A percentile compares a stretch with the other conserved stretches of the same genome.
Evolutionary conservation across 2,797 vertebrate species (phyloP).

Genomic region (Mus caroli): DNA sequence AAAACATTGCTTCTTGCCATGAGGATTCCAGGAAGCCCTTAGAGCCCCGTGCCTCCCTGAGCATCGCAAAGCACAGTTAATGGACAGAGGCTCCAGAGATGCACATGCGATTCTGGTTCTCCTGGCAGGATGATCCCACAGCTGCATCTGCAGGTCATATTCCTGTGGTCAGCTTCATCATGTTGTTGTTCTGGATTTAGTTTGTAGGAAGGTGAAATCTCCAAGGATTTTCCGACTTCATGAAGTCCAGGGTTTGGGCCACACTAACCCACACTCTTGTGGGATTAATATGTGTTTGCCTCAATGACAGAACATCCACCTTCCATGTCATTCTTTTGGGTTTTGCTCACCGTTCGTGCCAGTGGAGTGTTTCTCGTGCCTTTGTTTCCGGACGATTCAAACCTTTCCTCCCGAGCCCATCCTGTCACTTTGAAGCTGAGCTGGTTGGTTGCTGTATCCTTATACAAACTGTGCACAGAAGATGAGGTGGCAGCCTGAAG

Average conservation of each 20-base stretch:
- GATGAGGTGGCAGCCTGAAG: background rate
- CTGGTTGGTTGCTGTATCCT: slow-evolving; percentile 1
- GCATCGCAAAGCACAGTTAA: background rate
- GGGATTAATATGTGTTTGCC: background rate
- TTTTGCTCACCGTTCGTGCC: background rate
- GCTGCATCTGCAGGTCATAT: background rate
- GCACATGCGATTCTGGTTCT: background rate
- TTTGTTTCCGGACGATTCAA: background rate
- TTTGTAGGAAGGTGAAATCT: background rate
- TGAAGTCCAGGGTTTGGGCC: background rate
- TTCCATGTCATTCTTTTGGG: background rate
- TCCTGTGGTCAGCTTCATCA: background rate
- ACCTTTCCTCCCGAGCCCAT: background rate
- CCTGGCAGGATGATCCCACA: background rate
- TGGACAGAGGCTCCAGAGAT: background rate
- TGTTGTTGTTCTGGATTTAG: background rate
- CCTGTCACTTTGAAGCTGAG: background rate
- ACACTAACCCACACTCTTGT: background rate
- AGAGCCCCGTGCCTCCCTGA: background rate
- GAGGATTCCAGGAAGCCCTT: background rate
- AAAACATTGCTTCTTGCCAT: background rate
- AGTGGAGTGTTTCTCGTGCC: background rate
- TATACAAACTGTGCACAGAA: background rate
- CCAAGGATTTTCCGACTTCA: background rate
- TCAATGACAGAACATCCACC: background rate